phyloP scores from a whole-genome alignment of 2,113 vertebrate species.

The Scopus umbretta region DNA sequence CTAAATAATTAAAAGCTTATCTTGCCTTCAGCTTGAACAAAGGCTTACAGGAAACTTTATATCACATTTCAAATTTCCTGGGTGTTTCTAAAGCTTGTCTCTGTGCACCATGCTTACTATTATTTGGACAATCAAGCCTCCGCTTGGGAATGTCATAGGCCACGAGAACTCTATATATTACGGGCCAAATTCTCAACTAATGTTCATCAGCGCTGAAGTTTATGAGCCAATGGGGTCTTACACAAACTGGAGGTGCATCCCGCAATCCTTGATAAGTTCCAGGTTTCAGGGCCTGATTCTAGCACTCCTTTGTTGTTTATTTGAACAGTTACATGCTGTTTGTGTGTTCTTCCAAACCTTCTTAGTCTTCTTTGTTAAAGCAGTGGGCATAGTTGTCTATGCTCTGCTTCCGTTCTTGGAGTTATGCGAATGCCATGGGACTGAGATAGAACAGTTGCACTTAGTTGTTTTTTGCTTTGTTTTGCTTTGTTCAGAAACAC shows the following conservation, averaged over 20 bases:
- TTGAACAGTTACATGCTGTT: not conserved
- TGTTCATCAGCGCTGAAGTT: not conserved
- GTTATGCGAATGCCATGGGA: not conserved
- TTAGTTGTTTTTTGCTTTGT: not conserved
- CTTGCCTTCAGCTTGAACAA: slow-evolving; percentile 42
- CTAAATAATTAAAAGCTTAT: slow-evolving; percentile 55
- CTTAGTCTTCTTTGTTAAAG: not conserved
- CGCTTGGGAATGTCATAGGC: not conserved
- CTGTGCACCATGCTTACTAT: not conserved
- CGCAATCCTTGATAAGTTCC: not conserved
- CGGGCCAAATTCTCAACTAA: not conserved
- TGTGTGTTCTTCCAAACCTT: not conserved
- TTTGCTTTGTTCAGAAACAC: not conserved
- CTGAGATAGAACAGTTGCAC: not conserved
- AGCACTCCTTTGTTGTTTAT: not conserved
- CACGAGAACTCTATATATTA: not conserved
- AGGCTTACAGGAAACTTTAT: slow-evolving; percentile 38
- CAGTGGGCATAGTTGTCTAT: not conserved
- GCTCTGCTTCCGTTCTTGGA: not conserved
- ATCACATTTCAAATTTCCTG: slow-evolving; percentile 22
- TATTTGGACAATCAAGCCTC: not conserved
- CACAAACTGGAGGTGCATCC: not conserved
- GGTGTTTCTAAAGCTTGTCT: not conserved
- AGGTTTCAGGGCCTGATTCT: not conserved
- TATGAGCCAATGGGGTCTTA: not conserved